A percentile compares a stretch with the other conserved stretches of the same genome.
These are phyloP conservation scores for Aphelenchoides besseyi DNA, from an alignment of 1,140 invertebrate species.

Conservation along the genomic window DNA sequence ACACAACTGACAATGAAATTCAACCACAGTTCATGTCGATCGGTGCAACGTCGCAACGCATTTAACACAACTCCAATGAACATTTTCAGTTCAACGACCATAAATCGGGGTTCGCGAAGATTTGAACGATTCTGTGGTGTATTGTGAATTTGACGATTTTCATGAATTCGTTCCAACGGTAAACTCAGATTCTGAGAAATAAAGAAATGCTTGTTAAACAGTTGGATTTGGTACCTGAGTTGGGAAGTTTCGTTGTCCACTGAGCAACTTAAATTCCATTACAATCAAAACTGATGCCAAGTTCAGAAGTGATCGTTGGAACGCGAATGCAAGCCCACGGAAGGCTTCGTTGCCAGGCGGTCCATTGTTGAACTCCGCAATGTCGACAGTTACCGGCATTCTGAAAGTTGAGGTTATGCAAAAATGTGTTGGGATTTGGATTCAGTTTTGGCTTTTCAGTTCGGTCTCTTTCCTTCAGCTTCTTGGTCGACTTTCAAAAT, in stretches of 20 bases:
- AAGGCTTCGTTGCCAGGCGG: slow-evolving; percentile 39
- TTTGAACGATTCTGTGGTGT: slow-evolving; percentile 56
- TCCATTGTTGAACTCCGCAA: slow-evolving; percentile 76
- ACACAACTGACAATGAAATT: slow-evolving; percentile 57
- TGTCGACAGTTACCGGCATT: slow-evolving; percentile 76
- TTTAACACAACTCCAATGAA: slow-evolving; percentile 78
- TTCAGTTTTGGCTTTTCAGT: too few species aligned
- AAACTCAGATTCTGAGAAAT: slow-evolving; percentile 29
- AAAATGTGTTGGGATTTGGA: too few species aligned
- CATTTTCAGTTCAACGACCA: slow-evolving; percentile 73
- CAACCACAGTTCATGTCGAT: slow-evolving; percentile 68
- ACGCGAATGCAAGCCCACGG: slow-evolving; percentile 65
- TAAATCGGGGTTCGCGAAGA: slow-evolving; percentile 44
- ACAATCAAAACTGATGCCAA: slow-evolving; percentile 74
- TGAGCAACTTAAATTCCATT: slow-evolving; percentile 71
- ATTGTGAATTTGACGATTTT: slow-evolving; percentile 57
- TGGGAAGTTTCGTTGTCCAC: slow-evolving; percentile 47
- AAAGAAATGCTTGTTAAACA: background rate
- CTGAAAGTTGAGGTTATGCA: slow-evolving; percentile 23
- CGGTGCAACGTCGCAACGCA: slow-evolving; percentile 69
- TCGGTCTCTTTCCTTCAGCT: background rate
- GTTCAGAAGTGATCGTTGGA: slow-evolving; percentile 75
- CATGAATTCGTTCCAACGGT: slow-evolving; percentile 35
- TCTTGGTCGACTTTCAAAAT: slow-evolving; percentile 5
- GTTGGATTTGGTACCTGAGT: slow-evolving; percentile 15